Conservation (phyloP, 2,888 invertebrate genomes). For the Fragum sueziense region DNA sequence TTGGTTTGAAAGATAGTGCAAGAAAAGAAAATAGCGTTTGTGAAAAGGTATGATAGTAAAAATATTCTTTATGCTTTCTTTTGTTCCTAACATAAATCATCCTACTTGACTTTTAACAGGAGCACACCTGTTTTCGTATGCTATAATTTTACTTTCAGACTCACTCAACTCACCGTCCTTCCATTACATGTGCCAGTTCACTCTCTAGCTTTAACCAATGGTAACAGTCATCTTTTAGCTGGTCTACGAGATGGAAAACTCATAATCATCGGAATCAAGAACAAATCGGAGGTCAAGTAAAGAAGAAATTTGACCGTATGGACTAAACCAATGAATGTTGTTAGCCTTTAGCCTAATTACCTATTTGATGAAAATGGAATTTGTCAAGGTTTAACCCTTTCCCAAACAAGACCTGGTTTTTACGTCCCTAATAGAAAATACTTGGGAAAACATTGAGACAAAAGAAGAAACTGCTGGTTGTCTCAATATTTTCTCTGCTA, state of each 20-base stretch:
- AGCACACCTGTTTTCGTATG: too few relatives aligned
- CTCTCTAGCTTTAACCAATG: slow-evolving; percentile 77
- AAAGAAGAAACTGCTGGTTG: neutral
- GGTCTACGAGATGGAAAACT: slow-evolving; percentile 85
- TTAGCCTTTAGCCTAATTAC: neutral
- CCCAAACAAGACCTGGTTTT: neutral
- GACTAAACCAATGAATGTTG: too few relatives aligned
- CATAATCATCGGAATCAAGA: slow-evolving; percentile 80
- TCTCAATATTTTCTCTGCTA: too few relatives aligned
- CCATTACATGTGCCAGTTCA: slow-evolving; percentile 78
- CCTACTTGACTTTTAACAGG: too few relatives aligned
- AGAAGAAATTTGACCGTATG: neutral
- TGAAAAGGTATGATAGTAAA: too few relatives aligned
- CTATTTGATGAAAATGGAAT: neutral
- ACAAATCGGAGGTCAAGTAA: slow-evolving; percentile 30
- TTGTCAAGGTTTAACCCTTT: neutral
- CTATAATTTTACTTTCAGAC: slow-evolving; percentile 70
- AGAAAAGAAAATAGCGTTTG: too few relatives aligned
- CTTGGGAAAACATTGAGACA: neutral
- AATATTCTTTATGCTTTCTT: too few relatives aligned
- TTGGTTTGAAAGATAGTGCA: too few relatives aligned
- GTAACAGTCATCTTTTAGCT: slow-evolving; percentile 85
- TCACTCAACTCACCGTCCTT: slow-evolving; percentile 71
- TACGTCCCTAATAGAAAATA: too few relatives aligned
- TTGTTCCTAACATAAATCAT: too few relatives aligned